Conservation (phyloP, 2,113 vertebrate genomes). For the Hydropotes inermis region DNA sequence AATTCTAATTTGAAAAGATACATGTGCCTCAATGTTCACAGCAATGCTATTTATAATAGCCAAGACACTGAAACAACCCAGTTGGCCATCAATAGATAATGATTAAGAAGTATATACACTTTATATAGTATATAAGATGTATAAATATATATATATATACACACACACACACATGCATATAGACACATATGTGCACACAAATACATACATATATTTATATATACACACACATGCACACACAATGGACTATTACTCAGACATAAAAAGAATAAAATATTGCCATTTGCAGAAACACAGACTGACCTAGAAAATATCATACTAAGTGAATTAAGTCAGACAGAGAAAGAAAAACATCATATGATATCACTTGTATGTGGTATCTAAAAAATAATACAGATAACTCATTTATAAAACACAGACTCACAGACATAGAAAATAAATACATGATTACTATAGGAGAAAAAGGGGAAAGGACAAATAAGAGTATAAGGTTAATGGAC, state of each 20-base stretch:
- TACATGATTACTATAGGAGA: background rate
- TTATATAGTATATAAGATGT: background rate
- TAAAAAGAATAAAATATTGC: background rate
- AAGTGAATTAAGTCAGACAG: background rate
- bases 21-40: background rate
- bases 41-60: background rate
- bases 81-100: background rate
- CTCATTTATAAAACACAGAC: background rate
- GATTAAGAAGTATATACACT: background rate
- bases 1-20: background rate
- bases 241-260: background rate
- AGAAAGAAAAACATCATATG: background rate
- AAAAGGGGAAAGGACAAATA: background rate
- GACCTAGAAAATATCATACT: background rate
- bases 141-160: fast-evolving
- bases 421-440: background rate
- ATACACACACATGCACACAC: background rate
- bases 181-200: background rate
- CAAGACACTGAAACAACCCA: background rate
- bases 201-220: background rate
- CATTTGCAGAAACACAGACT: background rate
- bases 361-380: background rate
- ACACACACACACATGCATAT: background rate
- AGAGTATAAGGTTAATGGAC: background rate
- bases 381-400: background rate